Evolutionary conservation across 2,113 vertebrate species (phyloP), one percentile per base, ranked within the genome.

Genomic region (Dipodomys spectabilis): DNA sequence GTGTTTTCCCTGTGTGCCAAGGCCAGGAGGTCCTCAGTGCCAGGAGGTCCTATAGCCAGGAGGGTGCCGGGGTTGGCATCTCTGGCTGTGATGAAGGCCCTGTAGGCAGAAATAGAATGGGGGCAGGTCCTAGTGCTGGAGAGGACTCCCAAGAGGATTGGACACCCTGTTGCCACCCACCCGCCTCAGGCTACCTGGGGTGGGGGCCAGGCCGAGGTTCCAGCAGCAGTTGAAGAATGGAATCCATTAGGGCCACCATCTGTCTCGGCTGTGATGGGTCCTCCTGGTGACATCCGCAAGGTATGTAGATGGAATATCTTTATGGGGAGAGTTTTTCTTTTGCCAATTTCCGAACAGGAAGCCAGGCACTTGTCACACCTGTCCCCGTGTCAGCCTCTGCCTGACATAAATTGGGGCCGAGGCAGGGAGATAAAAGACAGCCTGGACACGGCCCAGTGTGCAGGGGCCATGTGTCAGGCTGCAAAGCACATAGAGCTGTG

Each of bases 321-420:
- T 94, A 92, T 67, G 90, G 90, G 80, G 81, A 9, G 15, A 97
- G 95, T 57, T 96, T 94, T 96, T 82, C 95, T 95, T 90, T 85
- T 92, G 95, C 86, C 74, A 91, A 72, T 96, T 91, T 95, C 96
- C 13, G 3, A 97, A 89, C 0, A 18, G 94, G 84, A 96, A 94
- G 93, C 94, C 39, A 95, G 94, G 69, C 0, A 25, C 93, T 90
- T 97, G 97, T 96, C 97, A 97, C 67, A 93, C 69, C 91, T 87
- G 39, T 93, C 13, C 11, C 79, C 25, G 18, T 80, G 75, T 95
- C 96, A 97, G 75, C 95, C 92, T 82, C 94, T 93, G 71, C 2
- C 94, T 97, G 96, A 95, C 96, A 96, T 75, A 96, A 92, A 96
- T 20, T 86, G 95, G 89, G 94, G 86, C 81, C 0, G 64, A 94